A percentile compares a stretch with the other conserved stretches of the same genome.
These are phyloP conservation scores for Phyllostomus hastatus DNA, from an alignment of 2,113 vertebrate species.

Conservation along the genomic window DNA sequence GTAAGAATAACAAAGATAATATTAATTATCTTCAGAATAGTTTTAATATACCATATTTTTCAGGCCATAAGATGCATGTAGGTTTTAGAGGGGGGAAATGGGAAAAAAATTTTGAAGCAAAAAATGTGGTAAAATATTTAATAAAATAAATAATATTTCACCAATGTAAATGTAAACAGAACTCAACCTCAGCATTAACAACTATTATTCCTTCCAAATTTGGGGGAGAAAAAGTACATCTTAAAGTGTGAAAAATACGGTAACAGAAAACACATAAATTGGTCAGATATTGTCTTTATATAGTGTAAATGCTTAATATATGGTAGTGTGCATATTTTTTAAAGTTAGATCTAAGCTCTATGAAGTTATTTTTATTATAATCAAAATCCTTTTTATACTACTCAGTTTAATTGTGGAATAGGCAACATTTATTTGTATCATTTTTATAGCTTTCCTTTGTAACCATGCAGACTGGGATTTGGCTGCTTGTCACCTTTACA, in stretches of 20 bases:
- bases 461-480: no score
- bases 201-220: no score
- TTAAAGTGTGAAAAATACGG: no score
- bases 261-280: neutral
- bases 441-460: neutral
- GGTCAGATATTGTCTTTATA: neutral
- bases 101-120: no score
- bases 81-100: no score
- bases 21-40: neutral
- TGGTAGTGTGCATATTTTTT: neutral
- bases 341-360: neutral
- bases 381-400: neutral
- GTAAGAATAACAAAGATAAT: neutral
- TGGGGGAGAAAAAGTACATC: no score
- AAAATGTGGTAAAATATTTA: no score
- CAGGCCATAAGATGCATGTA: no score
- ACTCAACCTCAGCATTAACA: no score
- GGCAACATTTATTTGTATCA: neutral
- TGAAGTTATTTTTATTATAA: neutral
- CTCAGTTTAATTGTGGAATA: neutral
- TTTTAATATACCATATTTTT: neutral
- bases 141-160: no score
- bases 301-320: neutral
- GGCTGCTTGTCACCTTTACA: no score
- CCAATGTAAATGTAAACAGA: no score